A percentile compares a stretch with the other conserved stretches of the same genome.
Conservation (phyloP, 2,797 vertebrate species). For the Acanthurus tractus region DNA sequence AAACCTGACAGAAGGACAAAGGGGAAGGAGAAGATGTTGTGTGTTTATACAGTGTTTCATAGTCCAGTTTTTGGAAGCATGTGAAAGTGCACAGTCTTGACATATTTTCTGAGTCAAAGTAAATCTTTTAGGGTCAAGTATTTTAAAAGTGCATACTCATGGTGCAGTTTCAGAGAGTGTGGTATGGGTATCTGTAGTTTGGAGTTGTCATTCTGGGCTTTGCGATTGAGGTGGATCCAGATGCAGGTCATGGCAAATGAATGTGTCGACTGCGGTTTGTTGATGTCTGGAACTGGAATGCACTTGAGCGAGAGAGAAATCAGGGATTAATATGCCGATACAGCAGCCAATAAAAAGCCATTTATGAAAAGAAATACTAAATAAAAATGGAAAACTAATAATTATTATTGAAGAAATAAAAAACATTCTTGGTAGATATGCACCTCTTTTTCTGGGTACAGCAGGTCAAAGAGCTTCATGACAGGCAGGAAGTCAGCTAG, state of each 20-base stretch:
- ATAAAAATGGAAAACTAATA: neutral
- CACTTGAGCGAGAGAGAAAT: conserved; percentile 82
- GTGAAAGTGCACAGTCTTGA: neutral
- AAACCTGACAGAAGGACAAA: conserved; percentile 84
- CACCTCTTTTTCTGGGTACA: conserved; percentile 99
- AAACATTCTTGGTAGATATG: neutral
- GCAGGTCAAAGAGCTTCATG: conserved; percentile 99
- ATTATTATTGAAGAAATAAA: neutral
- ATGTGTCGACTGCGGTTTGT: conserved; percentile 98
- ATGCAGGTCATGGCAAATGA: conserved; percentile 99
- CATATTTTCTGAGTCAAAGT: neutral
- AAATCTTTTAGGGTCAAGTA: neutral
- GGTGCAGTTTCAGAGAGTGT: conserved; percentile 96
- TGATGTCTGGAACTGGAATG: conserved; percentile 99
- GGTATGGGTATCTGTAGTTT: conserved; percentile 98
- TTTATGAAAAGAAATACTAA: neutral
- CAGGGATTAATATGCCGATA: neutral
- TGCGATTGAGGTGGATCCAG: conserved; percentile 99
- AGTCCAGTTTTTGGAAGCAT: neutral
- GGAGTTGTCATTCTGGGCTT: conserved; percentile 97
- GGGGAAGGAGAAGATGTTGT: neutral
- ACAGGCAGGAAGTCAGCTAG: conserved; percentile 97
- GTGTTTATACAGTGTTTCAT: neutral
- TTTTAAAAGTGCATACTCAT: conserved; percentile 86
- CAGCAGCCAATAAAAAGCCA: neutral